Conservation (phyloP, 2,113 vertebrate genomes). For the Dolichallabes microphthalmus region DNA sequence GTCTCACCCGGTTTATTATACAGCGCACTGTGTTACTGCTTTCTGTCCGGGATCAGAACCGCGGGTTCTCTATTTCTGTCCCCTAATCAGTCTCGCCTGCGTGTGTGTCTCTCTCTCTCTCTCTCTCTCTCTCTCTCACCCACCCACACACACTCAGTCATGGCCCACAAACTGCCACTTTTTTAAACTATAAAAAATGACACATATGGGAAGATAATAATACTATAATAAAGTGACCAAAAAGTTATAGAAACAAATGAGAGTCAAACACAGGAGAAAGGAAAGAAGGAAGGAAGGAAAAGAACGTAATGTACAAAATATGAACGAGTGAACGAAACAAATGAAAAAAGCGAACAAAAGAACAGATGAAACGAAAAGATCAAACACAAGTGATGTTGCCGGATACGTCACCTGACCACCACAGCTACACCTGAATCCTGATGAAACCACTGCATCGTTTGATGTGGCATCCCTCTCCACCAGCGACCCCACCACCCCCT, state of each 20-base stretch:
- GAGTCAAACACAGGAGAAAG: neutral
- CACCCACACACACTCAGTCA: neutral
- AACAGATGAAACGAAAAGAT: neutral
- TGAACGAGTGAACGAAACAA: too few species aligned
- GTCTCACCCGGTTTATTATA: neutral
- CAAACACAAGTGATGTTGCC: too few species aligned
- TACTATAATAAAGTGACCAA: neutral
- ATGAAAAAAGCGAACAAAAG: neutral
- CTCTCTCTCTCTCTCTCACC: too few species aligned
- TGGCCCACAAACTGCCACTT: neutral
- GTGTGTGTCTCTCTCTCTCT: neutral
- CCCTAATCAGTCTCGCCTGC: neutral
- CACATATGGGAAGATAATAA: neutral
- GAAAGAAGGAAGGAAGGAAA: too few species aligned
- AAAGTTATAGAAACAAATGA: neutral
- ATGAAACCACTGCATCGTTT: too few species aligned
- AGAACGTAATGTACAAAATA: too few species aligned
- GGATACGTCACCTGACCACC: too few species aligned
- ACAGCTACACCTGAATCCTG: too few species aligned
- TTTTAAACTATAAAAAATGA: neutral
- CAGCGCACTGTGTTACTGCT: neutral
- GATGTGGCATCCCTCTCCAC: too few species aligned
- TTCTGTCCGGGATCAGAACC: constrained; percentile 2
- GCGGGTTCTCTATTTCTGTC: neutral
- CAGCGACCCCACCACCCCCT: too few species aligned